A percentile compares a stretch with the other conserved stretches of the same genome.
Evolutionary conservation across 1,140 invertebrate genomes (phyloP).

Genomic region (Pogonomyrmex californicus): DNA sequence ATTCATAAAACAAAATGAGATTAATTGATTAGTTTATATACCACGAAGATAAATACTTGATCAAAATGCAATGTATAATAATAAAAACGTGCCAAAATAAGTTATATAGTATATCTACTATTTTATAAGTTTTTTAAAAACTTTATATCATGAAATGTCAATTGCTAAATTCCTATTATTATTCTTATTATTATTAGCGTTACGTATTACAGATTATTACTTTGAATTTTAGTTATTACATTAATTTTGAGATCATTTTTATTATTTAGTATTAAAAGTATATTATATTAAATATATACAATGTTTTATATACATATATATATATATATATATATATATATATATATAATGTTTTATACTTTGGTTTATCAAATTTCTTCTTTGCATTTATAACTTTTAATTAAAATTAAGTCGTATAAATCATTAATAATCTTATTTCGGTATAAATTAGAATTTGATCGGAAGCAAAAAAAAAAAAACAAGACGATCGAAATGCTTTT

Average conservation of each 20-base stretch:
- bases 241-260: neutral
- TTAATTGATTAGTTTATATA: neutral
- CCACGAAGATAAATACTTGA: neutral
- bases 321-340: neutral
- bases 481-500: slow-evolving; percentile 7
- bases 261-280: neutral
- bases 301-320: neutral
- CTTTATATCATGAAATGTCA: neutral
- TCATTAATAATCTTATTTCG: slow-evolving; percentile 12
- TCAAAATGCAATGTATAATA: neutral
- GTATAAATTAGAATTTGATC: neutral
- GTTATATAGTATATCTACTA: neutral
- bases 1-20: too few relatives aligned
- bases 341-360: neutral
- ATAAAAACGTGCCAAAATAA: neutral
- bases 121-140: neutral
- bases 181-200: too few relatives aligned
- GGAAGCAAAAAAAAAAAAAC: neutral
- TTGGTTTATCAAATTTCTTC: neutral
- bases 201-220: neutral
- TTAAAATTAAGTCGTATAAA: neutral
- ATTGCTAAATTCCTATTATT: neutral
- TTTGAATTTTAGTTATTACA: neutral
- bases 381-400: neutral
- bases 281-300: neutral